phyloP scores from a whole-genome alignment of 2,113 vertebrate genomes.

The Arizona elegans region DNA sequence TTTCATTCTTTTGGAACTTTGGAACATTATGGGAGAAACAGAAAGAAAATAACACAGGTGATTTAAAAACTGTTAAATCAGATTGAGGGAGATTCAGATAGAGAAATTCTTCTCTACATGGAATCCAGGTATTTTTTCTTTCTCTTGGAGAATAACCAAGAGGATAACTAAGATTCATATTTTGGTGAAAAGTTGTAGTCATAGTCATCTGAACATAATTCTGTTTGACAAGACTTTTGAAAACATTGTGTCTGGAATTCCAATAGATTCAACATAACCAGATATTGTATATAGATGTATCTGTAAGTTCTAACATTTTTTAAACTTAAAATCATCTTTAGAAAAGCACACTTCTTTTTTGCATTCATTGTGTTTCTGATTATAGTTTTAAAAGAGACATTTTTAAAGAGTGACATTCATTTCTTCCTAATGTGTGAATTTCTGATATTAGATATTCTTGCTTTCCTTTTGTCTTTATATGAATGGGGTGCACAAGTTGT shows the following conservation, averaged over 20 bases:
- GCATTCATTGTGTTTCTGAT: neutral
- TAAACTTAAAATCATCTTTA: neutral
- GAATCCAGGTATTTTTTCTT: neutral
- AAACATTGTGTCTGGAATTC: neutral
- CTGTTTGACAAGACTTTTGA: neutral
- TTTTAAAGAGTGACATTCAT: neutral
- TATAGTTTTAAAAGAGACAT: neutral
- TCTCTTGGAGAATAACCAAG: neutral
- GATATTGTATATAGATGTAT: neutral
- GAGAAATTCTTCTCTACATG: neutral
- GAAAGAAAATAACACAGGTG: neutral
- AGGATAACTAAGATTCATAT: neutral
- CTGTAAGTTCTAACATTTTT: neutral
- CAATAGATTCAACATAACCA: neutral
- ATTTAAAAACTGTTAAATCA: neutral
- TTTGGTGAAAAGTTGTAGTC: neutral
- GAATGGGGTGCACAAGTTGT: neutral
- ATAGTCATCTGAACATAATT: neutral
- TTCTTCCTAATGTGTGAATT: neutral
- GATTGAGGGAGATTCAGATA: neutral
- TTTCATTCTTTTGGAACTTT: neutral
- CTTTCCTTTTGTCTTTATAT: constrained; percentile 5
- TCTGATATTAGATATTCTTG: neutral
- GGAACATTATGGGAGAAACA: neutral
- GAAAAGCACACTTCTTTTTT: neutral